phyloP scores from a whole-genome alignment of 2,797 vertebrate species.

The Phyllotis vaccarum region DNA sequence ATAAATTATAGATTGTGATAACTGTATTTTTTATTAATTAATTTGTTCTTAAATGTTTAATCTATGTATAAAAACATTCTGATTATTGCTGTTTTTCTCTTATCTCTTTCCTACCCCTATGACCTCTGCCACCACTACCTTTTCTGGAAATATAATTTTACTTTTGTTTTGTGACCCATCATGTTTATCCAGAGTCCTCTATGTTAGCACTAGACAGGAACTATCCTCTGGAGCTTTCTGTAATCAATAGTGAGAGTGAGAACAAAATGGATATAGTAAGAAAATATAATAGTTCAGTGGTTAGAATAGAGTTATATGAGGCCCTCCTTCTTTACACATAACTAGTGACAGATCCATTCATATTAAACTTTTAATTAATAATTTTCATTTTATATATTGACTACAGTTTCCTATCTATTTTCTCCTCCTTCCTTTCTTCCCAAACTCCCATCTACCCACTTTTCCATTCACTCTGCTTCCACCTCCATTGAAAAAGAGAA shows the following conservation, averaged over 20 bases:
- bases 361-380: too few species aligned
- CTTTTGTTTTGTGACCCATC: neutral
- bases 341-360: neutral
- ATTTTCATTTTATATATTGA: too few species aligned
- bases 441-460: too few species aligned
- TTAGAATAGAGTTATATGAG: neutral
- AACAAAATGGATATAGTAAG: neutral
- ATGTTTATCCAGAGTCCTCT: neutral
- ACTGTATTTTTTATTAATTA: neutral
- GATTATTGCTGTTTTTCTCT: neutral
- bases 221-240: neutral
- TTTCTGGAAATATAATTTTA: neutral
- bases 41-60: neutral
- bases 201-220: too few species aligned
- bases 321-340: neutral
- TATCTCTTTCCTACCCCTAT: neutral
- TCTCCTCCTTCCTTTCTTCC: too few species aligned
- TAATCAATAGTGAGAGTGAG: neutral
- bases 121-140: neutral
- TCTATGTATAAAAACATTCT: neutral
- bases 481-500: too few species aligned
- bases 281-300: neutral
- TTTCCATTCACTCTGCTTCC: too few species aligned
- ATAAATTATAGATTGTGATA: too few species aligned
- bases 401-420: too few species aligned